Conservation (phyloP, 2,113 vertebrate genomes). For the Plectropomus leopardus region DNA sequence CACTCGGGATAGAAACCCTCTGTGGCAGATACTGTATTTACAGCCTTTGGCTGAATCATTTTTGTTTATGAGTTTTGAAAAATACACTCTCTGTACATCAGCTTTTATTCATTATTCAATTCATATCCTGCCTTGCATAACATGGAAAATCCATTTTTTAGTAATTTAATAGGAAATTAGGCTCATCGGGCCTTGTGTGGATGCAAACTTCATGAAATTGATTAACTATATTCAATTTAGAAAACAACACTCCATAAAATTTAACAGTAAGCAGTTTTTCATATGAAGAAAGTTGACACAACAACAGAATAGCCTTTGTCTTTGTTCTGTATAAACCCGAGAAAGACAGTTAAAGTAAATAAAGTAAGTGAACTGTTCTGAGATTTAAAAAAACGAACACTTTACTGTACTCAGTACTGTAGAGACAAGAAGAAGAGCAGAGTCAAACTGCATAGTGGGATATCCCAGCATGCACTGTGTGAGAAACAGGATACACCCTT, state of each 20-base stretch:
- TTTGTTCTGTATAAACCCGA: neutral
- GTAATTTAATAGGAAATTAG: slow-evolving; percentile 22
- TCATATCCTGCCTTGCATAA: slow-evolving; percentile 15
- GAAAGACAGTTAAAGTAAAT: too few species aligned
- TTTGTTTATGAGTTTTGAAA: slow-evolving; percentile 20
- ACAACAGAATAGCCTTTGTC: neutral
- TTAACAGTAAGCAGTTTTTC: neutral
- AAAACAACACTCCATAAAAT: slow-evolving; percentile 2
- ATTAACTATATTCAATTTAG: slow-evolving; percentile 7
- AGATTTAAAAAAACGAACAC: neutral
- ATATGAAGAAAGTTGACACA: neutral
- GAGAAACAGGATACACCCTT: too few species aligned
- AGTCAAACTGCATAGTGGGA: neutral
- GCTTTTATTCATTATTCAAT: slow-evolving; percentile 29
- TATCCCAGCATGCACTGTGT: slow-evolving; percentile 19
- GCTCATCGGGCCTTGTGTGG: neutral
- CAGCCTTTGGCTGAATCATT: slow-evolving; percentile 12
- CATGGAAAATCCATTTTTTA: slow-evolving; percentile 1
- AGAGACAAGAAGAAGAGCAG: too few species aligned
- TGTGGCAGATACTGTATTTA: neutral
- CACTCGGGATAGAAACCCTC: slow-evolving; percentile 19
- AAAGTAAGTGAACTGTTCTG: neutral
- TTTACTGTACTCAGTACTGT: too few species aligned
- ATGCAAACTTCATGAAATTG: slow-evolving; percentile 11
- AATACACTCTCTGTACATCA: neutral